Conservation (phyloP, 2,113 vertebrate species). For the Calcarius ornatus region DNA sequence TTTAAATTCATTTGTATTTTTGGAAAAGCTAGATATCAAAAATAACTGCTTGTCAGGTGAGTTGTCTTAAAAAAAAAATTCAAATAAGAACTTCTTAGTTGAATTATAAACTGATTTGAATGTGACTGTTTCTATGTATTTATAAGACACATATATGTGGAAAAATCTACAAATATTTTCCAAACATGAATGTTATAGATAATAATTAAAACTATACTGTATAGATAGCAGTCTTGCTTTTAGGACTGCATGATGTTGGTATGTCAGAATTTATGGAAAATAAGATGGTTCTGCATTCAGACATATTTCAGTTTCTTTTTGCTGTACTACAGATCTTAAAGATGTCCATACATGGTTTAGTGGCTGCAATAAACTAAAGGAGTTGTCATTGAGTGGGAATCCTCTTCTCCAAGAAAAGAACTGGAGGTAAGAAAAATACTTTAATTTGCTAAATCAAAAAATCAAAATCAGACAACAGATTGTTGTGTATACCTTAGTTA, state of each 20-base stretch:
- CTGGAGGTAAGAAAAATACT: conserved; percentile 82
- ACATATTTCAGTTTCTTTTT: not conserved
- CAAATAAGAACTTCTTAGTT: not conserved
- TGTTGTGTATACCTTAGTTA: not conserved
- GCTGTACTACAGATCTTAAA: conserved; percentile 75
- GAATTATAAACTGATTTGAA: not conserved
- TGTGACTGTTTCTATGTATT: not conserved
- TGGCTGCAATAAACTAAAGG: conserved; percentile 74
- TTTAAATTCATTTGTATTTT: conserved; percentile 81
- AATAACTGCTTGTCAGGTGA: conserved; percentile 92
- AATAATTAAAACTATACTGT: not conserved
- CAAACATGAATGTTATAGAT: not conserved
- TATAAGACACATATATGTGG: not conserved
- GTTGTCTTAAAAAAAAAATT: not conserved
- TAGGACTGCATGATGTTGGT: not conserved
- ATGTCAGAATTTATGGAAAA: not conserved
- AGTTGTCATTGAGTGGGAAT: conserved; percentile 82
- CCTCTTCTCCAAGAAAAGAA: conserved; percentile 83
- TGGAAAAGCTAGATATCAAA: conserved; percentile 82
- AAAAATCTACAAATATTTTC: not conserved
- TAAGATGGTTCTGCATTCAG: not conserved
- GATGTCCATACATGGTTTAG: conserved; percentile 71
- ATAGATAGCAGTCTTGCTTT: not conserved
- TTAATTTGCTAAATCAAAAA: not conserved
- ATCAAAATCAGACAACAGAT: not conserved